Base-by-base conservation (phyloP, 2,797 vertebrate genomes). In the Acropternis orthonyx region DNA sequence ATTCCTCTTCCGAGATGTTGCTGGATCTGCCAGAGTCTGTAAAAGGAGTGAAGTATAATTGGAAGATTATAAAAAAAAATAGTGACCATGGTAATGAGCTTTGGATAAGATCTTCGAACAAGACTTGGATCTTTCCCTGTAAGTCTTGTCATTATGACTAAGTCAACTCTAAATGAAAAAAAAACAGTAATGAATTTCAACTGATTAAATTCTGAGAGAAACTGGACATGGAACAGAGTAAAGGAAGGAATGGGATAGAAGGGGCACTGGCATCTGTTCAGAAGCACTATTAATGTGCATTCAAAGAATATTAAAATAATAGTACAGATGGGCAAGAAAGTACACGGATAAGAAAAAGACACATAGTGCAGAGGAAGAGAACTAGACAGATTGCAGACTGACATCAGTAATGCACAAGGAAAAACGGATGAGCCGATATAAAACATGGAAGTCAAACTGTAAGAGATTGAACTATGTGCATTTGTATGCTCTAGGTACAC, bases 301-400 rank as follows among this genome's bases (percentile, higher is more conserved):
- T 92, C 62, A 85, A 67, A 84, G 83, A 78, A 59, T 81, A 81
- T 88, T 92, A 94, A 92, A 95, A 75, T 87, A 88, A 62, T 63
- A 63, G 69, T 78, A 49, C 95, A 95, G 87, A 96, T 93, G 95
- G 91, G n/a, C 62, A 90, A 93, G 92, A 76, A 96, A 97, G 82
- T 89, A 93, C 91, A 91, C 2, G 3, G 62, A 44, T 69, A 62
- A 89, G 62, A 83, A 86, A 67, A 96, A 90, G 28, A 91, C 54
- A 75, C 61, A 48, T 8, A 79, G 62, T 76, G 71, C 73, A 89
- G 88, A 94, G 86, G 76, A 94, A 84, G 51, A 93, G 62, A 92
- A 75, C 48, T 55, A 75, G 55, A 59, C 62, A 78, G 91, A 93
- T 84, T 6, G 12, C 66, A 75, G 73, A 37, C 32, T 92, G 89